Percentiles rank a stretch among this genome's conserved stretches.
These are phyloP conservation scores for Drosophila tropicalis DNA, from an alignment of 1,140 invertebrate genomes.

Conservation along the genomic window DNA sequence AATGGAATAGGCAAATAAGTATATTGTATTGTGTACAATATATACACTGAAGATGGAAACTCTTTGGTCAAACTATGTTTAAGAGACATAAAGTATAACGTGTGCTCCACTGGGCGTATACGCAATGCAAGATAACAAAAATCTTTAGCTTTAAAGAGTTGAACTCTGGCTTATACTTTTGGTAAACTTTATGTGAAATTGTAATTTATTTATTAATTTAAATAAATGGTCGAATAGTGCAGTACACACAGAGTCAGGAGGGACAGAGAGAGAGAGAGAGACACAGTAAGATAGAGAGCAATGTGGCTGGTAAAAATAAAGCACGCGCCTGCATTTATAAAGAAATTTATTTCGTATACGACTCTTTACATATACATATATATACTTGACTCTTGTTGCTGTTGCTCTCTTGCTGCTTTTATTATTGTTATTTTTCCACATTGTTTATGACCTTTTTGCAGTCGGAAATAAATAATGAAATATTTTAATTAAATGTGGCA, in stretches of 20 bases:
- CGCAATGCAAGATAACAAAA: constrained; percentile 16
- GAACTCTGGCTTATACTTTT: background rate
- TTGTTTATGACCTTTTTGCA: constrained; percentile 14
- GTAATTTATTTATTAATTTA: constrained; percentile 70
- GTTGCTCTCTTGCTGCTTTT: constrained; percentile 30
- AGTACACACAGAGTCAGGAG: background rate
- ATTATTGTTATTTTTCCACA: constrained; percentile 42
- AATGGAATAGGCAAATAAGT: background rate
- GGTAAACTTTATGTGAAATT: constrained; percentile 43
- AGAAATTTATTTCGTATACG: constrained; percentile 43
- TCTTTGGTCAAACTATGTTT: background rate
- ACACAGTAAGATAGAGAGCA: too few species aligned
- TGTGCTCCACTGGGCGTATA: constrained; percentile 1
- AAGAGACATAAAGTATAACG: background rate
- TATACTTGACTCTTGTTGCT: constrained; percentile 22
- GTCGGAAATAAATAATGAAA: constrained; percentile 42
- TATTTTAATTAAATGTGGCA: constrained; percentile 63
- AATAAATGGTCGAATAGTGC: constrained; percentile 48
- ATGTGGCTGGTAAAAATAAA: background rate
- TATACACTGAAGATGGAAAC: background rate
- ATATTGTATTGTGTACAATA: background rate
- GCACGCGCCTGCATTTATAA: constrained; percentile 36
- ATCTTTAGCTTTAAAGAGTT: constrained; percentile 13
- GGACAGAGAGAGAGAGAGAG: background rate
- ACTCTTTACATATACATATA: background rate